phyloP scores from a whole-genome alignment of 2,113 vertebrate genomes.

The Apteryx mantelli region DNA sequence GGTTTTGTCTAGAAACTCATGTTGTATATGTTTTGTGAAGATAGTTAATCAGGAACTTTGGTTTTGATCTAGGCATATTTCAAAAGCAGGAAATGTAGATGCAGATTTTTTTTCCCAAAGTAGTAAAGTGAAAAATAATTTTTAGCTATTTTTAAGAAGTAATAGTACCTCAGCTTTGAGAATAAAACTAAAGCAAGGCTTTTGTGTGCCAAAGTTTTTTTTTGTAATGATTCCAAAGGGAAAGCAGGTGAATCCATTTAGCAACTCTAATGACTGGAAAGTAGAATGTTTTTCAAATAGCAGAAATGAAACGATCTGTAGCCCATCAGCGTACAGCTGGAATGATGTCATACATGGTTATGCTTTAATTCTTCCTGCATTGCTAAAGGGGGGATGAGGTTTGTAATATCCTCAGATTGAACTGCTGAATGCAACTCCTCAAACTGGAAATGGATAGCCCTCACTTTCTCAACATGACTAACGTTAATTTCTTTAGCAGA shows the following conservation, averaged over 20 bases:
- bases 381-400: conserved; percentile 53
- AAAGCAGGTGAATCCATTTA: conserved; percentile 69
- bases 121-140: neutral
- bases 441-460: conserved; percentile 59
- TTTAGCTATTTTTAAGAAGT: neutral
- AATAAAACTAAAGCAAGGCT: neutral
- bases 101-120: neutral
- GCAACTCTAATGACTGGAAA: conserved; percentile 73
- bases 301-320: conserved; percentile 65
- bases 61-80: no score
- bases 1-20: neutral
- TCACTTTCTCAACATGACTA: conserved; percentile 71
- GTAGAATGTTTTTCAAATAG: conserved; percentile 73
- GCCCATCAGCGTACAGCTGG: conserved; percentile 67
- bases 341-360: conserved; percentile 78
- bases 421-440: conserved; percentile 73
- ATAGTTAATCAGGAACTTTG: neutral
- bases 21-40: neutral
- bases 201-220: neutral
- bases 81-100: neutral
- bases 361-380: conserved; percentile 77
- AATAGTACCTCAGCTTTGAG: neutral
- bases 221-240: conserved; percentile 42
- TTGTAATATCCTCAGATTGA: conserved; percentile 62
- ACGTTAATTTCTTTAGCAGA: conserved; percentile 76